phyloP scores from a whole-genome alignment of 2,797 vertebrate genomes.

The Silurus aristotelis region DNA sequence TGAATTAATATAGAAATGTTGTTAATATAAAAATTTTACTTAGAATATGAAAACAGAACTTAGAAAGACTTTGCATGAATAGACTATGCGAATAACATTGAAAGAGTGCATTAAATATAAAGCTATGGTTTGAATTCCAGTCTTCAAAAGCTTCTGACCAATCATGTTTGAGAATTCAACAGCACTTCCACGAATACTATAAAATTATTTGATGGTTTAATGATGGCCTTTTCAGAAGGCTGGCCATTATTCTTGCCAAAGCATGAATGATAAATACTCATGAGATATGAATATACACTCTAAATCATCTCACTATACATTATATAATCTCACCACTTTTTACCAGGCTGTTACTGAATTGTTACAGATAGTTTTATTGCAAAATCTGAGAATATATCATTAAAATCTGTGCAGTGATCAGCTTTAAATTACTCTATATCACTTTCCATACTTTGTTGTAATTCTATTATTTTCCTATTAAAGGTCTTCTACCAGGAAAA shows the following conservation, averaged over 20 bases:
- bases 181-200: not conserved
- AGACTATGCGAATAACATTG: not conserved
- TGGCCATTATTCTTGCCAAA: not conserved
- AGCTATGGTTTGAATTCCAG: not conserved
- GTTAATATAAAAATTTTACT: too few relatives aligned
- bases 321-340: not conserved
- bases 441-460: not conserved
- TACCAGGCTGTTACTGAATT: too few relatives aligned
- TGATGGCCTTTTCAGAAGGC: not conserved
- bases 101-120: not conserved
- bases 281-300: not conserved
- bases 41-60: too few relatives aligned
- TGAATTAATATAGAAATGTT: not conserved
- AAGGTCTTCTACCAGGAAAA: not conserved
- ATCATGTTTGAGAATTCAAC: not conserved
- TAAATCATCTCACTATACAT: not conserved
- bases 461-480: not conserved
- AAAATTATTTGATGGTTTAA: constrained; percentile 3
- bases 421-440: not conserved
- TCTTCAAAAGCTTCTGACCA: not conserved
- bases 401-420: not conserved
- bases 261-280: constrained; percentile 5
- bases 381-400: not conserved
- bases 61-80: too few relatives aligned
- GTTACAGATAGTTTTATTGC: not conserved